phyloP scores from a whole-genome alignment of 2,113 vertebrate genomes.

The Dicentrarchus labrax region DNA sequence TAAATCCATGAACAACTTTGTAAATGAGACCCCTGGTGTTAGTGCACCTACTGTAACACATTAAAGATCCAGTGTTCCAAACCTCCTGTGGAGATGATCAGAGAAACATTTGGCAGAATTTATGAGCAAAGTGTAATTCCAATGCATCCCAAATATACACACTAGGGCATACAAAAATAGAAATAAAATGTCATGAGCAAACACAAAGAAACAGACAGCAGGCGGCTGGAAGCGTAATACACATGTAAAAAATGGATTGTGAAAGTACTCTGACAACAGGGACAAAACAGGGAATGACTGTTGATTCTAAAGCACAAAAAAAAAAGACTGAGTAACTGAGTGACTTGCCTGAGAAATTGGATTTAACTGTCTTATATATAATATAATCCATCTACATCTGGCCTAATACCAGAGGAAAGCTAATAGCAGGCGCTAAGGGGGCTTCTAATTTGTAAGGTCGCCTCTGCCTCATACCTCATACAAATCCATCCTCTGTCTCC shows the following conservation, averaged over 20 bases:
- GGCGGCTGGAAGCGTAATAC: neutral
- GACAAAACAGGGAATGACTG: neutral
- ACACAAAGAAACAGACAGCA: neutral
- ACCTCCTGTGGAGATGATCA: slow-evolving; percentile 34
- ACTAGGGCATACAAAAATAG: neutral
- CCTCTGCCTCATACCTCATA: neutral
- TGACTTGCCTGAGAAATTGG: slow-evolving; percentile 3
- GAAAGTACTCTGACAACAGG: neutral
- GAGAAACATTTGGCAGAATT: slow-evolving; percentile 25
- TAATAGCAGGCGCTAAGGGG: slow-evolving; percentile 3
- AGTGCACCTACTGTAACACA: neutral
- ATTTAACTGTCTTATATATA: slow-evolving; percentile 21
- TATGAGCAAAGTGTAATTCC: slow-evolving; percentile 3
- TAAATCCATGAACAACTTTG: slow-evolving; percentile 6
- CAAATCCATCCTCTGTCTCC: slow-evolving; percentile 10
- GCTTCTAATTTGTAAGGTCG: slow-evolving; percentile 15
- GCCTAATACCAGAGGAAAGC: neutral
- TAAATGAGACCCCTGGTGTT: slow-evolving; percentile 6
- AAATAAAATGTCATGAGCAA: neutral
- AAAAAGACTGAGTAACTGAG: neutral
- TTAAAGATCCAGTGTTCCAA: neutral
- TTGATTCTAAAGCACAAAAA: neutral
- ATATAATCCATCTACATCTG: slow-evolving; percentile 30
- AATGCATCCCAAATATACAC: slow-evolving; percentile 4
- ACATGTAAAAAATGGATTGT: neutral